phyloP scores from a whole-genome alignment of 1,140 invertebrate species.

The Meloidogyne hapla region DNA sequence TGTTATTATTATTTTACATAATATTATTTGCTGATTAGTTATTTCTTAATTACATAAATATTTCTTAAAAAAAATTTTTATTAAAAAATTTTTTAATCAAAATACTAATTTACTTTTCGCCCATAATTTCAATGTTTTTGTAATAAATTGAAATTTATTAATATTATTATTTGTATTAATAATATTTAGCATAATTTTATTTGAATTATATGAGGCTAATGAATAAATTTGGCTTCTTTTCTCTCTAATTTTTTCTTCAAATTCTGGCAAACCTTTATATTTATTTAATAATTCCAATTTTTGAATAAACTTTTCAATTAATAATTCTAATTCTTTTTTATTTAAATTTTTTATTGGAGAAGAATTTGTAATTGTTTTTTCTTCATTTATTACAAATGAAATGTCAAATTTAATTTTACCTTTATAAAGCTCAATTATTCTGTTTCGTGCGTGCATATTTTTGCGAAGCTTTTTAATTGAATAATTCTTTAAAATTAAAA shows the following conservation, averaged over 20 bases:
- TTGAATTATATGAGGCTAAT: slow-evolving; percentile 6
- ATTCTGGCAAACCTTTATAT: not conserved
- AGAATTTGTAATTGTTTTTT: not conserved
- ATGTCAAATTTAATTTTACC: not conserved
- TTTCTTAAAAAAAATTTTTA: slow-evolving; percentile 2
- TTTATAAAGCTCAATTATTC: not conserved
- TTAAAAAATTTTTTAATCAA: not conserved
- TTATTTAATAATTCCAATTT: not conserved
- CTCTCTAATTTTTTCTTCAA: slow-evolving; percentile 1
- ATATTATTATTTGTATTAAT: not conserved
- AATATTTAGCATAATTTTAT: not conserved
- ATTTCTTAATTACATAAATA: too few relatives aligned
- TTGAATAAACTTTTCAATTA: not conserved
- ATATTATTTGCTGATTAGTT: too few relatives aligned
- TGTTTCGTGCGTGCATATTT: not conserved
- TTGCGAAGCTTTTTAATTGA: not conserved
- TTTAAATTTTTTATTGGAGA: not conserved
- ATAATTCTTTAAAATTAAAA: not conserved
- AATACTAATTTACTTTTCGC: not conserved
- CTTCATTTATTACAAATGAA: not conserved
- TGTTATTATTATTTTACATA: too few relatives aligned
- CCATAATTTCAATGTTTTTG: not conserved
- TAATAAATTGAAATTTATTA: not conserved
- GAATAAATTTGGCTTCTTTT: not conserved
- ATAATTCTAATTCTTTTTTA: not conserved